Conservation (phyloP, 2,888 invertebrate species). For the Masnerella sp. region DNA sequence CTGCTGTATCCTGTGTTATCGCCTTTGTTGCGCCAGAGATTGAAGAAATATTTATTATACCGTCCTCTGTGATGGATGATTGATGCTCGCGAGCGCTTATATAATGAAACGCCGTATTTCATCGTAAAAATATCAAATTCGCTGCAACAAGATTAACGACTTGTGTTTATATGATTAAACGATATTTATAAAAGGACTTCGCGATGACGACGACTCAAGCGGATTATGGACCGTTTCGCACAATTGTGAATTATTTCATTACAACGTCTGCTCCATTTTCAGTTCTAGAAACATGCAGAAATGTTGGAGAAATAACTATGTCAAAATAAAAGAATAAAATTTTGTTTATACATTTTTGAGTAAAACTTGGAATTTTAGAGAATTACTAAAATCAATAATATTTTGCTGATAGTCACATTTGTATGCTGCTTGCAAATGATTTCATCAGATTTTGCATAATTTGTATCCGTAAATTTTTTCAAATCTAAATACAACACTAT, state of each 20-base stretch:
- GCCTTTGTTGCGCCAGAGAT: conserved; percentile 47
- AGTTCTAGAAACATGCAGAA: too few species aligned
- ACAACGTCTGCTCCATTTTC: too few species aligned
- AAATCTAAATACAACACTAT: too few species aligned
- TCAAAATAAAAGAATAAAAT: too few species aligned
- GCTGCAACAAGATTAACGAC: conserved; percentile 46
- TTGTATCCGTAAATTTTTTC: too few species aligned
- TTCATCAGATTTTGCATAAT: too few species aligned
- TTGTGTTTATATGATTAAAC: conserved; percentile 45
- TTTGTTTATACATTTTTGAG: too few species aligned
- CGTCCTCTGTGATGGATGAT: conserved; percentile 50
- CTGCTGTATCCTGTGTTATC: conserved; percentile 52
- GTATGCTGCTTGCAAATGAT: too few species aligned
- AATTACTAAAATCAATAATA: too few species aligned
- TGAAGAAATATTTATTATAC: conserved; percentile 57
- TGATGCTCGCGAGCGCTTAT: conserved; percentile 40
- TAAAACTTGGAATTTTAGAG: too few species aligned
- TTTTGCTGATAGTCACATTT: too few species aligned
- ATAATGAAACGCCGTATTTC: conserved; percentile 49
- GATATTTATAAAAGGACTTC: conserved; percentile 39
- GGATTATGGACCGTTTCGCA: conserved; percentile 22
- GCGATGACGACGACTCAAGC: conserved; percentile 14
- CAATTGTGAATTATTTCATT: conserved; percentile 8
- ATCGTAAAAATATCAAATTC: conserved; percentile 47
- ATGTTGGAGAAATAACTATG: too few species aligned